Evolutionary conservation across 2,888 invertebrate species (phyloP).

Genomic region (Oxystoma pomonae): DNA sequence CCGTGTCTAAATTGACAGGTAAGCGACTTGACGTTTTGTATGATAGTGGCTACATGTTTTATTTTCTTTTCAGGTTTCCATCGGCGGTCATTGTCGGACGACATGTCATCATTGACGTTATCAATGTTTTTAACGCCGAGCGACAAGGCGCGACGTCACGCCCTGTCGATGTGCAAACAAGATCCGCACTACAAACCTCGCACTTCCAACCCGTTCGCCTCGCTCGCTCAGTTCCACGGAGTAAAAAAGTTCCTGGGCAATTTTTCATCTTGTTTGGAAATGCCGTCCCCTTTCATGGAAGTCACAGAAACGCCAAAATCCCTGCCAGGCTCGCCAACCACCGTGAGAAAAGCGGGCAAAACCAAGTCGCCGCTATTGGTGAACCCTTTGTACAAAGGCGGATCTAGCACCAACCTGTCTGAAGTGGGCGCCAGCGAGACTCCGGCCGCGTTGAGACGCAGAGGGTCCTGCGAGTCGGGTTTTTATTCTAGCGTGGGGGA

Average conservation of each 20-base stretch:
- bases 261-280: constrained; percentile 74
- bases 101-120: constrained; percentile 58
- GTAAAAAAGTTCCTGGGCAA: constrained; percentile 79
- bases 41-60: background rate
- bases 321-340: constrained; percentile 52
- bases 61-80: constrained; percentile 53
- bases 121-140: constrained; percentile 62
- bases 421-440: constrained; percentile 36
- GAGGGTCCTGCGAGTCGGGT: constrained; percentile 85
- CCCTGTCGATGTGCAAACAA: constrained; percentile 75
- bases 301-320: constrained; percentile 48
- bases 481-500: constrained; percentile 82
- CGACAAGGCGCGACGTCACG: constrained; percentile 71
- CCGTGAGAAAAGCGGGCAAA: constrained; percentile 41
- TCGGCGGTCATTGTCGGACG: constrained; percentile 72
- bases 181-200: constrained; percentile 77
- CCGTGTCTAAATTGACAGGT: too few relatives aligned
- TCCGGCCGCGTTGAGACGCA: constrained; percentile 52
- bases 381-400: constrained; percentile 50
- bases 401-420: constrained; percentile 44
- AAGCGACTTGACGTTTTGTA: too few relatives aligned
- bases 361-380: constrained; percentile 53
- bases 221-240: constrained; percentile 72
- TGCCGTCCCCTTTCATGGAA: constrained; percentile 63
- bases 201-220: constrained; percentile 67